These are phyloP conservation scores for Hemaris fuciformis DNA, from an alignment of 2,888 invertebrate species.

Conservation along the genomic window DNA sequence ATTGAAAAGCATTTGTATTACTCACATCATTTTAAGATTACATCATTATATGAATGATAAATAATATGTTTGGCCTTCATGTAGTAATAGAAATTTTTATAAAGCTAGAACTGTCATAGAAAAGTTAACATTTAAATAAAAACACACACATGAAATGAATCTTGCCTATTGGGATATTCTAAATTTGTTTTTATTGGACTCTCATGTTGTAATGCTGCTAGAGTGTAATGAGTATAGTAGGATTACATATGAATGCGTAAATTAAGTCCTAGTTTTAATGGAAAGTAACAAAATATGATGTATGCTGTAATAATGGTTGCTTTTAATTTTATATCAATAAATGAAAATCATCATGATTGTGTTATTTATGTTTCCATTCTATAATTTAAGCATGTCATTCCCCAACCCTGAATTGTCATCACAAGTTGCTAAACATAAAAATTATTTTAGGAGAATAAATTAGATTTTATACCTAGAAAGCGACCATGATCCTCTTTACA, in stretches of 20 bases:
- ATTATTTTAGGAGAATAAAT: too few relatives aligned
- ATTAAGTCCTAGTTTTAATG: constrained; percentile 54
- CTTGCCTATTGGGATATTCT: constrained; percentile 20
- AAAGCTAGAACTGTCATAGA: background rate
- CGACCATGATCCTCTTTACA: too few relatives aligned
- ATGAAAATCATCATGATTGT: constrained; percentile 43
- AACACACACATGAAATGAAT: background rate
- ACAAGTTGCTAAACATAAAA: too few relatives aligned
- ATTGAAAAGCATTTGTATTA: background rate
- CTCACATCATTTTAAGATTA: background rate
- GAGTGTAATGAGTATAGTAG: constrained; percentile 32
- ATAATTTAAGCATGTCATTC: background rate
- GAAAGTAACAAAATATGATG: constrained; percentile 58
- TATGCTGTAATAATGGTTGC: constrained; percentile 78
- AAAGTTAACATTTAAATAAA: background rate
- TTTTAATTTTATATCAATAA: constrained; percentile 79
- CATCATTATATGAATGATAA: background rate
- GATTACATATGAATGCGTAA: constrained; percentile 34
- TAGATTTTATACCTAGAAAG: too few relatives aligned
- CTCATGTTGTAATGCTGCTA: constrained; percentile 35
- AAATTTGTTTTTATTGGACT: constrained; percentile 36
- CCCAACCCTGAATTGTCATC: background rate
- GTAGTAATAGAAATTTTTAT: background rate
- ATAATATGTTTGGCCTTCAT: background rate
- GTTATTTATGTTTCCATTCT: constrained; percentile 26